Evolutionary conservation across 2,888 invertebrate genomes (phyloP).

Genomic region (Standfussiana lucernea): DNA sequence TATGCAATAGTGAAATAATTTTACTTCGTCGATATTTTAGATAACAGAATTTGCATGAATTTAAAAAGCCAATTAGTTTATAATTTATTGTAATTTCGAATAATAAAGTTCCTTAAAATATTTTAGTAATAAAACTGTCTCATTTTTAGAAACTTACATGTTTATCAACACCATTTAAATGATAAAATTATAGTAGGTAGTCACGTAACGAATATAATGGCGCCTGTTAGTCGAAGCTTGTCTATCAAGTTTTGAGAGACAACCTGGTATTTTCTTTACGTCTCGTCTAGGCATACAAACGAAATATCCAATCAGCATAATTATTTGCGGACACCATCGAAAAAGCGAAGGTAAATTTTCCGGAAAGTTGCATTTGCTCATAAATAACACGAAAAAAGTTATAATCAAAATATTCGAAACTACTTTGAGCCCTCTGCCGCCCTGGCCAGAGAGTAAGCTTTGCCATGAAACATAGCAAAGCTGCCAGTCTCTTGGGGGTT

Average conservation of each 20-base stretch:
- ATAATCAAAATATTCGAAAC: no score
- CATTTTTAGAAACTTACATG: slow-evolving; percentile 26
- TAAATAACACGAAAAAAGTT: no score
- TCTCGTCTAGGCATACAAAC: not conserved
- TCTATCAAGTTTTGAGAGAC: not conserved
- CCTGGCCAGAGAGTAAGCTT: no score
- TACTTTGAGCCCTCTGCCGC: no score
- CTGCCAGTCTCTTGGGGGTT: no score
- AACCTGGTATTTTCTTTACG: not conserved
- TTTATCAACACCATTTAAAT: slow-evolving; percentile 33
- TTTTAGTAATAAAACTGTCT: slow-evolving; percentile 31
- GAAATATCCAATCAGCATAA: not conserved
- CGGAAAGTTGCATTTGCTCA: no score
- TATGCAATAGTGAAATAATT: slow-evolving; percentile 39
- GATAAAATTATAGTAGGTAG: not conserved
- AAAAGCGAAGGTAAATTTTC: not conserved
- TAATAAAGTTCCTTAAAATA: slow-evolving; percentile 42
- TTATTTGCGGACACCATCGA: not conserved
- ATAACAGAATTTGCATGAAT: slow-evolving; percentile 54
- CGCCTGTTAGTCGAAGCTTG: not conserved
- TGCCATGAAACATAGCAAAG: no score
- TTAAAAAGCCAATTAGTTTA: slow-evolving; percentile 49
- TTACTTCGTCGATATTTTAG: slow-evolving; percentile 41
- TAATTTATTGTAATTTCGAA: slow-evolving; percentile 51
- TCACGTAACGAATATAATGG: slow-evolving; percentile 1